Conservation (phyloP, 2,797 vertebrate species). For the Sebastes reedi region DNA sequence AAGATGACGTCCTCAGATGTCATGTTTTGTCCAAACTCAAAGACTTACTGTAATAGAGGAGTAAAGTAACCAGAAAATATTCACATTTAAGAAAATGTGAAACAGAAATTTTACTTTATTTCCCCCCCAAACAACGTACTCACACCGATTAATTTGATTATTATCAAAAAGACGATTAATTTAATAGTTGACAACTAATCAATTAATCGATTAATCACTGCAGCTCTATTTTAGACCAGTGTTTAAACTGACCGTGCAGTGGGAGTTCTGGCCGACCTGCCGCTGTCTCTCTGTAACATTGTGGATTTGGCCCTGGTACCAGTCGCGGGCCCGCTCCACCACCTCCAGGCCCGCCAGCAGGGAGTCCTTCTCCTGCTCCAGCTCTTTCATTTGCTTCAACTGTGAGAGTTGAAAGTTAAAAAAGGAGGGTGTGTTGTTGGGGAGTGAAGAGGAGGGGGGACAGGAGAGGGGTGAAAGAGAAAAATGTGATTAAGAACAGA, state of each 20-base stretch:
- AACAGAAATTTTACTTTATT: too few species aligned
- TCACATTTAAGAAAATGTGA: too few species aligned
- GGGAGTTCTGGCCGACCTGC: constrained; percentile 83
- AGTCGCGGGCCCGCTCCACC: constrained; percentile 88
- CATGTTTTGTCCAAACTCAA: too few species aligned
- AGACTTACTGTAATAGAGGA: too few species aligned
- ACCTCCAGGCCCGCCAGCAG: constrained; percentile 92
- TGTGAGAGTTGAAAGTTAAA: constrained; percentile 56
- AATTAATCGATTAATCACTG: too few species aligned
- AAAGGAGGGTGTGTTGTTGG: background rate
- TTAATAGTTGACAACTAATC: too few species aligned
- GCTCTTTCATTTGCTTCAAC: constrained; percentile 94
- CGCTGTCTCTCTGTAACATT: constrained; percentile 89
- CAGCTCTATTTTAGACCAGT: background rate
- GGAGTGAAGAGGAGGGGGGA: background rate
- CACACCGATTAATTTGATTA: too few species aligned
- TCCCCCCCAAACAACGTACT: too few species aligned
- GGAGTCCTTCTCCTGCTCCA: constrained; percentile 94
- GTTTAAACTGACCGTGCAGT: constrained; percentile 70
- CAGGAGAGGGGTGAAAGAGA: background rate
- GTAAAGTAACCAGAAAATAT: too few species aligned
- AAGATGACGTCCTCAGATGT: too few species aligned
- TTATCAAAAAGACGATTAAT: too few species aligned
- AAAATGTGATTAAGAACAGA: background rate
- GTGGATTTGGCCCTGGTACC: constrained; percentile 94